Evolutionary conservation across 2,797 vertebrate species (phyloP).

Genomic region (Semotilus atromaculatus): DNA sequence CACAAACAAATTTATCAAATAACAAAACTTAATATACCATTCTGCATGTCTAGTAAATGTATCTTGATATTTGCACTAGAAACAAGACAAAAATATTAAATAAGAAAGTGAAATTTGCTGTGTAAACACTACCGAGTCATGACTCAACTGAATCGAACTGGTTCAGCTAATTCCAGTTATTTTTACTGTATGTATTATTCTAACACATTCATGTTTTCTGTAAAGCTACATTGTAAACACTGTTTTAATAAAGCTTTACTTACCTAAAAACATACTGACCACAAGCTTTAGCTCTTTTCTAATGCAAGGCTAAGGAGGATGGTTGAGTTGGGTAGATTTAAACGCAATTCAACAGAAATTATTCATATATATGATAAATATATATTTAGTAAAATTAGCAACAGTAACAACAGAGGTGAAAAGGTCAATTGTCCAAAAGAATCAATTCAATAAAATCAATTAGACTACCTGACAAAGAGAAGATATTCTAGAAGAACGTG

Average conservation of each 20-base stretch:
- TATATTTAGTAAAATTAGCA: not conserved
- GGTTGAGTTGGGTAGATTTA: not conserved
- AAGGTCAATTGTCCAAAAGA: not conserved
- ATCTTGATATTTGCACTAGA: not conserved
- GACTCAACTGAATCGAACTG: not conserved
- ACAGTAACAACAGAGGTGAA: not conserved
- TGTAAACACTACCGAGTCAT: not conserved
- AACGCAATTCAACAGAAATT: not conserved
- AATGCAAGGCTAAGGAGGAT: not conserved
- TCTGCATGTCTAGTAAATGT: not conserved
- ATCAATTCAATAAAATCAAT: slow-evolving; percentile 10
- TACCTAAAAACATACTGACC: not conserved
- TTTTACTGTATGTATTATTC: not conserved
- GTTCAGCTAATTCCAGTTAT: not conserved
- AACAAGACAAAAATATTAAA: not conserved
- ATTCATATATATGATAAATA: not conserved
- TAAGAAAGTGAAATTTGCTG: not conserved
- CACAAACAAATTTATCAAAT: not conserved
- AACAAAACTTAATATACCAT: not conserved
- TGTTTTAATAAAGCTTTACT: not conserved
- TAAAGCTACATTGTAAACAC: not conserved
- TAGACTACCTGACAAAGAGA: not conserved
- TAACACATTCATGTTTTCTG: not conserved
- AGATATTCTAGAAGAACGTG: not conserved
- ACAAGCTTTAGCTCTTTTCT: not conserved